Evolutionary conservation across 2,797 vertebrate genomes (phyloP), one percentile per base, ranked within the genome.

Genomic region (Paramormyrops hopkinsi): DNA sequence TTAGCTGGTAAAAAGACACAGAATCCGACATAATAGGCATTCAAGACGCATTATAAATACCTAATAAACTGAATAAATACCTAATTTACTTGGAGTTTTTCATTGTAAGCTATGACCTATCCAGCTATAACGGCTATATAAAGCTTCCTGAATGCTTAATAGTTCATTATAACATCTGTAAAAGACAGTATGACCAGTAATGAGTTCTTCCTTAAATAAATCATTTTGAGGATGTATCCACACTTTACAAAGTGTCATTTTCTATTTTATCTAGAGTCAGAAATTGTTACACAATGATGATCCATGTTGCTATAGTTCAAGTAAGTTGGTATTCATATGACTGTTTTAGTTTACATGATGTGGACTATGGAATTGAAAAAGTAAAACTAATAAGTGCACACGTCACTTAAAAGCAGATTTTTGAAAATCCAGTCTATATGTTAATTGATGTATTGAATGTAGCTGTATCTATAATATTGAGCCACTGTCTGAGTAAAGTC

Each of bases 21-120:
- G 25, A 87, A 59, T 87, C 84, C 19, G 86, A 69, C 59, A 88
- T 48, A 25, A 44, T 87, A 69, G 56, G 56, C 9, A 88, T 88
- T 54, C 56, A 88, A 59, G 33, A 88, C 19, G 22, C 69, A 88
- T 79, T 54, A 88, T 79, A 53, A 88, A 88, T 76, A 79, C 44
- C 29, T 62, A 54, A 53, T 17, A 86, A 54, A 86, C 25, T 86
- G 46, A 62, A 88, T 79, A 53, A 88, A 88, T 76, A 79, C 22
- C 29, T 87, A 54, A 86, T 53, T 56, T 37, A 37, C 50, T 33
- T 2, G 50, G 50, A 48, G 82, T 50, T 8, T 84, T 46, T 54
- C 11, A 37, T 54, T 51, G 25, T 85, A 62, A 87, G 33, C 86
- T 54, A 51, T 59, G 8, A 59, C 12, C 37, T 41, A 41, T 62